phyloP scores from a whole-genome alignment of 2,113 vertebrate genomes.

The Myotis yumanensis region DNA sequence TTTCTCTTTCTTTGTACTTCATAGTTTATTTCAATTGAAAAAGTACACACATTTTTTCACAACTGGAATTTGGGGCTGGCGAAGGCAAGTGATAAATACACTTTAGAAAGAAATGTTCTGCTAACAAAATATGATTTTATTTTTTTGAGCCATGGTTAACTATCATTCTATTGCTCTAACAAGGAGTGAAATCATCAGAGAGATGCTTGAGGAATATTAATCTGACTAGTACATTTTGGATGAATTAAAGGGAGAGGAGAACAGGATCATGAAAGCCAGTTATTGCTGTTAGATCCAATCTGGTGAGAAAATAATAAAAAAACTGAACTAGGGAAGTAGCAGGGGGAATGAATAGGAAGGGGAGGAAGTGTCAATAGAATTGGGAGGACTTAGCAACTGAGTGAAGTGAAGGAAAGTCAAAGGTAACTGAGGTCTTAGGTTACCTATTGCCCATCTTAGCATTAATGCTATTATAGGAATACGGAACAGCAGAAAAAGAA shows the following conservation, averaged over 20 bases:
- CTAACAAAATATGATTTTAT: conserved; percentile 32
- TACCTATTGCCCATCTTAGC: background rate
- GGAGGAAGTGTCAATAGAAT: background rate
- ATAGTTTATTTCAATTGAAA: conserved; percentile 32
- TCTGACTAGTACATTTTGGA: conserved; percentile 8
- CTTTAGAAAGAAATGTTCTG: conserved; percentile 24
- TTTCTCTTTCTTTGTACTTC: background rate
- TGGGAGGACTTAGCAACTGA: background rate
- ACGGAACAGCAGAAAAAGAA: background rate
- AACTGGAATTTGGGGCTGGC: background rate
- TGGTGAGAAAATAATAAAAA: conserved; percentile 30
- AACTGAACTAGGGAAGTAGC: background rate
- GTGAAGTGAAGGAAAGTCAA: background rate
- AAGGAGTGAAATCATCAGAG: background rate
- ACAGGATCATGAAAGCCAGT: background rate
- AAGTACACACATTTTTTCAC: background rate
- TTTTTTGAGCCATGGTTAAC: conserved; percentile 32
- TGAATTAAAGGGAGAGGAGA: background rate
- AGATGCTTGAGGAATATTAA: conserved; percentile 26
- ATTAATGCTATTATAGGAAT: background rate
- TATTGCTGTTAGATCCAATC: background rate
- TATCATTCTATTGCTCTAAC: conserved; percentile 36
- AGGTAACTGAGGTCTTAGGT: background rate
- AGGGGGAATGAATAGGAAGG: background rate
- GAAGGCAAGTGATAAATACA: conserved; percentile 1